phyloP scores from a whole-genome alignment of 92 coral and sea anemone species.

The Virgularia gustaviana region DNA sequence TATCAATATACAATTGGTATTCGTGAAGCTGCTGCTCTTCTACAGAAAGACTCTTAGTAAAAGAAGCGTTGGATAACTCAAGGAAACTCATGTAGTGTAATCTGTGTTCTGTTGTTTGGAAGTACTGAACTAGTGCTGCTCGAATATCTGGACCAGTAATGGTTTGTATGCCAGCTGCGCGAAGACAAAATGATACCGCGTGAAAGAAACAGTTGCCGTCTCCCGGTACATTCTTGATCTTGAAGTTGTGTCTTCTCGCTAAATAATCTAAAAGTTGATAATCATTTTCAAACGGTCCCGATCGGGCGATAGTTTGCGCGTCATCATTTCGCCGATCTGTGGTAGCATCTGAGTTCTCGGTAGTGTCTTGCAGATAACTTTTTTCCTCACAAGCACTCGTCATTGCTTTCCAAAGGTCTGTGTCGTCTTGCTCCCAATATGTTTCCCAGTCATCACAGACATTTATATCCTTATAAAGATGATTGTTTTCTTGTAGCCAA shows the following conservation, averaged over 20 bases:
- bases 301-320: background rate
- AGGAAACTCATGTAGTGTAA: too few species aligned
- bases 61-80: too few species aligned
- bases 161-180: too few species aligned
- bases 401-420: background rate
- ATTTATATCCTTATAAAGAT: conserved; percentile 6
- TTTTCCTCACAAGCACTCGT: background rate
- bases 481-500: conserved; percentile 15
- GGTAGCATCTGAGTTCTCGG: background rate
- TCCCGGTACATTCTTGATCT: background rate
- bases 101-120: too few species aligned
- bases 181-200: background rate
- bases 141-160: too few species aligned
- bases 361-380: background rate
- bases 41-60: background rate
- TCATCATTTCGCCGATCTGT: background rate
- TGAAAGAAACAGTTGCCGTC: background rate
- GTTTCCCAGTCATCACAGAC: background rate
- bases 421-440: background rate
- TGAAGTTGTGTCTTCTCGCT: background rate
- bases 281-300: background rate
- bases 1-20: background rate
- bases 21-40: background rate
- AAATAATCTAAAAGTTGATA: background rate
- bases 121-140: too few species aligned